Evolutionary conservation across 2,797 vertebrate genomes (phyloP), one percentile per base, ranked within the genome.

Genomic region (Aphelocoma californica): DNA sequence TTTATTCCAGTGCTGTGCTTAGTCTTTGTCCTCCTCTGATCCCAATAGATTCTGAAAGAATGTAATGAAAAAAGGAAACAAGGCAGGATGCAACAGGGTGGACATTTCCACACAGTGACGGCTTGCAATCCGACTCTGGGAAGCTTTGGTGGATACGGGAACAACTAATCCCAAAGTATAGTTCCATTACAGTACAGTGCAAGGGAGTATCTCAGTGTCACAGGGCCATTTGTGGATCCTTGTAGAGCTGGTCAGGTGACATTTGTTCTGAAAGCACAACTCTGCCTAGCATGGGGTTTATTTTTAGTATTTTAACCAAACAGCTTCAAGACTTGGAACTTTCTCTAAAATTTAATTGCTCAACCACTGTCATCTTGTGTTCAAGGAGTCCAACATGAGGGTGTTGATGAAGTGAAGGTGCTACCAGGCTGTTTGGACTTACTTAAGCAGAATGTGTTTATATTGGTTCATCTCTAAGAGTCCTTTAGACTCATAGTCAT

Each of bases 251-350:
- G 7, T 34, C 0, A 1, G 14, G 44, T 83, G 53, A 18, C 19
- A 32, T 84, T 86, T 20, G 14, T 36, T 78, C 77, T 58, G 62
- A 50, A 91, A 69, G 31, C 79, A 65, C 34, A 73, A 2, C 42
- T 85, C 57, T 85, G 72, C 45, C 32, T 70, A 23, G 32, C 31
- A 54, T 0, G 0, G 42, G 44, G 58, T 47, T 90, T 81, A 81
- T 67, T 93, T 92, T 78, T 56, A 84, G 44, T 70, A 6, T 77
- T 86, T 92, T 88, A 85, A 51, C 32, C 32, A 66, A 67, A 54
- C 34, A 57, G 9, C 7, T 54, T 75, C 47, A 54, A 44, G 56
- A 42, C 32, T 64, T 67, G 38, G 44, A 32, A 58, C 70, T 88
- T 79, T 62, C 56, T 36, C 32, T 81, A 28, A 75, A 70, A 34